A percentile compares a stretch with the other conserved stretches of the same genome.
phyloP scores from a whole-genome alignment of 2,888 invertebrate genomes.

The Spicauda simplicius region DNA sequence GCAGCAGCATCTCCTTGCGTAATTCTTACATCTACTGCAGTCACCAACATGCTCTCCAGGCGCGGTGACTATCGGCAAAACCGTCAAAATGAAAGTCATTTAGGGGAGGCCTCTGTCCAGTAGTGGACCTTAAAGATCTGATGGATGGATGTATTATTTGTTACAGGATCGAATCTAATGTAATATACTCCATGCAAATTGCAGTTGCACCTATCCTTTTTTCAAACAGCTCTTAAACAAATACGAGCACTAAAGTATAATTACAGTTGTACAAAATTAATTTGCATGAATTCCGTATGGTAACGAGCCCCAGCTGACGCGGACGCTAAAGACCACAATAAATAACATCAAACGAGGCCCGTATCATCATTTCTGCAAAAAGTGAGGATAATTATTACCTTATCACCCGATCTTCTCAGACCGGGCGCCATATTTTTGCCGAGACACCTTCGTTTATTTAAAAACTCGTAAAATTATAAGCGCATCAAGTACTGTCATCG shows the following conservation, averaged over 20 bases:
- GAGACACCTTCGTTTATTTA: conserved; percentile 13
- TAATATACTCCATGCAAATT: too few species aligned
- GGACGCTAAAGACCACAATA: not conserved
- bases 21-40: too few species aligned
- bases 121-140: too few species aligned
- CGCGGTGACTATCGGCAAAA: too few species aligned
- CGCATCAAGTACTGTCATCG: conserved; percentile 18
- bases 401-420: not conserved
- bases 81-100: too few species aligned
- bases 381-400: conserved; percentile 12
- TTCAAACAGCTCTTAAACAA: not conserved
- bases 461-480: conserved; percentile 18
- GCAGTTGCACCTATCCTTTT: too few species aligned
- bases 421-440: conserved; percentile 1
- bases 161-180: too few species aligned
- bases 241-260: not conserved
- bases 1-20: too few species aligned
- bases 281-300: not conserved
- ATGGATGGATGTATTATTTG: too few species aligned
- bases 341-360: conserved; percentile 1
- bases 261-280: not conserved
- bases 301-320: conserved; percentile 1
- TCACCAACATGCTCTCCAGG: too few species aligned
- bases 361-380: not conserved
- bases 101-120: too few species aligned